Conservation (phyloP, 1,140 invertebrate genomes). For the Drosophila navojoa region DNA sequence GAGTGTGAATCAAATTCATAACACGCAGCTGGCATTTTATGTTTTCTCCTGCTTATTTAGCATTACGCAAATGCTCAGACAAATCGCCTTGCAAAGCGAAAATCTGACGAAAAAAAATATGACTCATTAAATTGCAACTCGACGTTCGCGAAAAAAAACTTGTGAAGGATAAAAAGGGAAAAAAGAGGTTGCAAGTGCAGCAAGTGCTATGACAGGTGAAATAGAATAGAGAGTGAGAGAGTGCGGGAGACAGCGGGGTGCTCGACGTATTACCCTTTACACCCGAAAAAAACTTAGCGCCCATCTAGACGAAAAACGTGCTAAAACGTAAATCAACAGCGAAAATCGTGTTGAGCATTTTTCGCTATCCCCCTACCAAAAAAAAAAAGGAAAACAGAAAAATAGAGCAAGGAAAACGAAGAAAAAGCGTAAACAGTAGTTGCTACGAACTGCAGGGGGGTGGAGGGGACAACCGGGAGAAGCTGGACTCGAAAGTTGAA, state of each 20-base stretch:
- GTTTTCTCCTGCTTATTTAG: neutral
- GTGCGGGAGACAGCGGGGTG: too few species aligned
- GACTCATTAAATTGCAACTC: constrained; percentile 73
- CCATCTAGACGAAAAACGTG: constrained; percentile 75
- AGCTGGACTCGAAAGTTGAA: constrained; percentile 40
- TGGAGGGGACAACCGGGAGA: neutral
- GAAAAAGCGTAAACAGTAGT: constrained; percentile 61
- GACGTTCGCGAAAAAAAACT: constrained; percentile 41
- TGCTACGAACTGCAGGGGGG: constrained; percentile 1
- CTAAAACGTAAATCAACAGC: constrained; percentile 82
- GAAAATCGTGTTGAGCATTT: constrained; percentile 79
- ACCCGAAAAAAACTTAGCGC: constrained; percentile 26
- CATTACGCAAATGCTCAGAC: constrained; percentile 36
- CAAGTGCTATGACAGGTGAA: constrained; percentile 43
- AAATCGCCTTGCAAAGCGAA: constrained; percentile 46
- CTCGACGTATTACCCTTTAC: neutral
- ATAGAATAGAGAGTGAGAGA: constrained; percentile 29
- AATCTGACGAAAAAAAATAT: constrained; percentile 39
- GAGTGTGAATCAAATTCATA: neutral
- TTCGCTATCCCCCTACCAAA: constrained; percentile 54
- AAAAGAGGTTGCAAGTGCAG: constrained; percentile 57
- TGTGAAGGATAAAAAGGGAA: constrained; percentile 29
- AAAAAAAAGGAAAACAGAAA: constrained; percentile 42
- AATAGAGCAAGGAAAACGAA: constrained; percentile 30
- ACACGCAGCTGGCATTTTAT: constrained; percentile 17